A percentile compares a stretch with the other conserved stretches of the same genome.
phyloP scores from a whole-genome alignment of 1,140 invertebrate species.

The Drosophila truncata region DNA sequence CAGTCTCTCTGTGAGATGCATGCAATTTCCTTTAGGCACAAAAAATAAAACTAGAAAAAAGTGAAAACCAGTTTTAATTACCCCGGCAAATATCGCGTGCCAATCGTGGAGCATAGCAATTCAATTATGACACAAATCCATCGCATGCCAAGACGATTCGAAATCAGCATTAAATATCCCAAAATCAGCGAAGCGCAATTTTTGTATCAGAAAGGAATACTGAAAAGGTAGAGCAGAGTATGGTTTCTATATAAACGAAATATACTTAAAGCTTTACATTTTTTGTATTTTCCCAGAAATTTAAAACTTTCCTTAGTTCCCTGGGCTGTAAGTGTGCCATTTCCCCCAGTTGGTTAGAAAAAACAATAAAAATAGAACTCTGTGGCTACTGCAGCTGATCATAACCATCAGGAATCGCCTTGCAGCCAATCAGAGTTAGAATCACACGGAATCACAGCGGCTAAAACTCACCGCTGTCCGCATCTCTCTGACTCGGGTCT shows the following conservation, averaged over 20 bases:
- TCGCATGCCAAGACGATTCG: constrained; percentile 54
- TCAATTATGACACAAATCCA: constrained; percentile 82
- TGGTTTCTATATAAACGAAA: background rate
- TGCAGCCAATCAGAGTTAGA: constrained; percentile 29
- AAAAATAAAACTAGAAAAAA: constrained; percentile 22
- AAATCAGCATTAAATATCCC: constrained; percentile 43
- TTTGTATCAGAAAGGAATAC: constrained; percentile 6
- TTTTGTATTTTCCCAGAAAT: background rate
- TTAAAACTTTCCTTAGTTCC: background rate
- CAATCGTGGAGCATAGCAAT: constrained; percentile 36
- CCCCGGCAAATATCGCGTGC: constrained; percentile 57
- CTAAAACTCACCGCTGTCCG: constrained; percentile 7
- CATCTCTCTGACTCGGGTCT: constrained; percentile 21
- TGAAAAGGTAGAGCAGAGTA: background rate
- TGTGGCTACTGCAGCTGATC: constrained; percentile 38
- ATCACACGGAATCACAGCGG: constrained; percentile 24
- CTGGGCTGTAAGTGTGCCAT: constrained; percentile 1
- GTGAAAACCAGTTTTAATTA: constrained; percentile 80
- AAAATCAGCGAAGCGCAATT: constrained; percentile 59
- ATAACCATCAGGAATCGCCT: constrained; percentile 31
- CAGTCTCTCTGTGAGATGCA: background rate
- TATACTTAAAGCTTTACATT: background rate
- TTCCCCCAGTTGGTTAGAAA: constrained; percentile 13
- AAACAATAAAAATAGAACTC: constrained; percentile 7
- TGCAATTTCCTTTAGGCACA: constrained; percentile 47